Evolutionary conservation across 2,797 vertebrate species (phyloP), one percentile per base, ranked within the genome.

Genomic region (Orestias chungarensis): DNA sequence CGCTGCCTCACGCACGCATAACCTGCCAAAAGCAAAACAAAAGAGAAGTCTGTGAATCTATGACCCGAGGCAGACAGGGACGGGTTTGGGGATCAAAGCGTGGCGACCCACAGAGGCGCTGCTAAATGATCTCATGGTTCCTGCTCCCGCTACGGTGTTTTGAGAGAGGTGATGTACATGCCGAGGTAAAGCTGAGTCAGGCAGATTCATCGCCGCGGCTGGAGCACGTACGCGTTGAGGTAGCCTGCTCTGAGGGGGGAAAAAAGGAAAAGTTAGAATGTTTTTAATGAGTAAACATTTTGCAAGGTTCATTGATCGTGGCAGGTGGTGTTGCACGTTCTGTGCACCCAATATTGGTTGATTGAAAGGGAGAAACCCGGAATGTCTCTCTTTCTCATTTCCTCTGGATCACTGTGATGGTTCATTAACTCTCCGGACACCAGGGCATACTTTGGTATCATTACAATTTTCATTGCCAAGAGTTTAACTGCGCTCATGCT

Each of bases 71-170:
- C 75, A 74, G 79, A 85, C 78, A 79, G 78, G 86, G 85, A 86
- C 79, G 11, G 82, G 86, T 89, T 83, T 87, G 84, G 52, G 88
- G 86, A 92, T 93, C 85, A 93, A 92, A 92, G 86, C 83, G 81
- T 87, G 87, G 68, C 17, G 77, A 84, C 87, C 82, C 77, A 72
- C 74, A 38, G 73, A 73, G 80, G 86, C 76, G 78, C 87, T 92
- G 87, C 89, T 88, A 86, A 69, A 72, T 12, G 76, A 92, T 92
- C 88, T 92, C 78, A 91, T 74, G 78, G 70, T 74, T n/a, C 72
- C 43, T 76, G 70, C 77, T 83, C 83, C 85, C 66, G 59, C 76
- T 55, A 68, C 23, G 31, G 68, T 84, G 86, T 82, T n/a, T 78
- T 87, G 76, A 55, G 68, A 84, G 76, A 79, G 27, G 74, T 43